phyloP scores from a whole-genome alignment of 1,140 invertebrate species.

The Sinonovacula constricta region DNA sequence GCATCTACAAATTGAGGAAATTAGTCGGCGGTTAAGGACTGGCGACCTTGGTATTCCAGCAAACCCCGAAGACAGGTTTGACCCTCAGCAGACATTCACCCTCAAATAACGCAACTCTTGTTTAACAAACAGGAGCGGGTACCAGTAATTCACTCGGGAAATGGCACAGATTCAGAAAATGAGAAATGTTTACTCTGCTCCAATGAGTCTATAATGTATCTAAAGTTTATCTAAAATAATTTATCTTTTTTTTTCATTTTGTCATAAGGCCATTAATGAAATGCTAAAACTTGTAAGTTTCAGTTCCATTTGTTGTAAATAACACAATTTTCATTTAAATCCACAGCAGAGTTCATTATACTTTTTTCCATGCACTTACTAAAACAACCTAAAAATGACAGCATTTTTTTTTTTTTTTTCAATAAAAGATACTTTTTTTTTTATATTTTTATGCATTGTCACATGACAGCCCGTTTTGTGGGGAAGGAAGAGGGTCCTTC shows the following conservation, averaged over 20 bases:
- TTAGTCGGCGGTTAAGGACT: conserved; percentile 96
- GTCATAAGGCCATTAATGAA: neutral
- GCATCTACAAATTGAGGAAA: conserved; percentile 99
- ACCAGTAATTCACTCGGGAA: conserved; percentile 47
- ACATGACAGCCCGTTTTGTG: too few species aligned
- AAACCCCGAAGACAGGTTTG: conserved; percentile 99
- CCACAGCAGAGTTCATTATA: too few species aligned
- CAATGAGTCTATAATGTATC: neutral
- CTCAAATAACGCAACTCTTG: conserved; percentile 53
- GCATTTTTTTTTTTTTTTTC: too few species aligned
- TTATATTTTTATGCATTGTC: too few species aligned
- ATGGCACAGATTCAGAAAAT: conserved; percentile 15
- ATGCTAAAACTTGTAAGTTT: neutral
- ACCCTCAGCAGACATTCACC: conserved; percentile 27
- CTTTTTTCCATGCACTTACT: too few species aligned
- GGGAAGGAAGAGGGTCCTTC: too few species aligned
- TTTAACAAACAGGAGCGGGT: conserved; percentile 50
- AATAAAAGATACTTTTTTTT: too few species aligned
- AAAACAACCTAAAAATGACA: too few species aligned
- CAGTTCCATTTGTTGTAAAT: neutral
- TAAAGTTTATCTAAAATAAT: neutral
- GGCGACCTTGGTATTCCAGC: conserved; percentile 98
- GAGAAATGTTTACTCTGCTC: neutral
- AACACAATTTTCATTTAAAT: neutral
- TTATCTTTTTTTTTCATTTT: neutral